Evolutionary conservation across 2,888 invertebrate genomes (phyloP), one percentile per base, ranked within the genome.

Genomic region (Cheilosia vernalis): DNA sequence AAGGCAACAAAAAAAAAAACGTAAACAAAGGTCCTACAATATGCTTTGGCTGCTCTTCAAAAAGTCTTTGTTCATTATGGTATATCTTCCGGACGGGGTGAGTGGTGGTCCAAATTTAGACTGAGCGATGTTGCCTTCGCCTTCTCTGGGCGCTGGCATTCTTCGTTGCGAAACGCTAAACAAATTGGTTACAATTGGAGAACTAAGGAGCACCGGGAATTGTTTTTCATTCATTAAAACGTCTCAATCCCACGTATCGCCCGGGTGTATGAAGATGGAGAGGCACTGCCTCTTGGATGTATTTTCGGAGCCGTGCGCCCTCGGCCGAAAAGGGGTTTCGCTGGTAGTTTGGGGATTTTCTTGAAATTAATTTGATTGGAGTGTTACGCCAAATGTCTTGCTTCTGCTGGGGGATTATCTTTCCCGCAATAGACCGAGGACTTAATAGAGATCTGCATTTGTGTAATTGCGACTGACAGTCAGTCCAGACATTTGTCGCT

Each of bases 141-240:
- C 37, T 37, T 10, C 13, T 13, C 37, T 13, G 9, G 30, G 30
- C 60, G 55, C 76, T 70, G 67, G 69, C 70, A 82, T 74, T 78
- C 49, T 49, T 47, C 49, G 30, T 40, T 63, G 42, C 64, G 42
- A 58, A 60, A 61, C 73, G 47, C 66, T 15, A 77, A 85, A 89
- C 89, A 89, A 89, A 89, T 89, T 89, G 88, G 88, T 87, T 89
- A 87, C 89, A 89, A 88, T 89, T 88, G 88, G 58, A 82, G 73
- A 79, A 82, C 85, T 73, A 56, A 67, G 80, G 76, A 81, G 85
- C 85, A 81, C 76, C 76, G 63, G 56, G 72, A 85, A 81, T 77
- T 85, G 85, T 85, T 81, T 85, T 85, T 85, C 85, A 85, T 85
- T 85, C 85, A 85, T 85, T 85, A 85, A 81, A 81, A 85, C 60